phyloP scores from a whole-genome alignment of 2,797 vertebrate species.

The Aviceda leuphotes region DNA sequence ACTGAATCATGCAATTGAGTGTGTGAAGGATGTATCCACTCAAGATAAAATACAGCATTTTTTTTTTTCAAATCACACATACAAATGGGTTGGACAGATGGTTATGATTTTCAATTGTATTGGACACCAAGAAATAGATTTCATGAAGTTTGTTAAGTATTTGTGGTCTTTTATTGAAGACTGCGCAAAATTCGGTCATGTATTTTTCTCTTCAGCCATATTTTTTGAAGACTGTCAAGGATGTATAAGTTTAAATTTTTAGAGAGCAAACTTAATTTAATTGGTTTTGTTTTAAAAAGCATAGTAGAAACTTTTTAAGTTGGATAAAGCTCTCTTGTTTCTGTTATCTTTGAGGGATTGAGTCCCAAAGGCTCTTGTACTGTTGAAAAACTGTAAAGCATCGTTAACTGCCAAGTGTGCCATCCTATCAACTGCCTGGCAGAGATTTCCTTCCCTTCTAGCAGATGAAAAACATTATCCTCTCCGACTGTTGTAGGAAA shows the following conservation, averaged over 20 bases:
- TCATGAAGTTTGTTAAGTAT: not conserved
- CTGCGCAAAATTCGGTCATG: accelerated
- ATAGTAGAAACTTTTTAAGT: not conserved
- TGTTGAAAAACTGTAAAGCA: not conserved
- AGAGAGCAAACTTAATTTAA: not conserved
- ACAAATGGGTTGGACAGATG: not conserved
- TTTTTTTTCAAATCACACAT: not conserved
- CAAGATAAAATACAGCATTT: not conserved
- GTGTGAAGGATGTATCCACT: not conserved
- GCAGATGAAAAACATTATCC: not conserved
- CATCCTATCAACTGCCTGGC: not conserved
- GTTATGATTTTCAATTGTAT: not conserved
- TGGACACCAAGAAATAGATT: not conserved
- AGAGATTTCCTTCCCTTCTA: not conserved
- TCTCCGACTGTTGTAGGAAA: not conserved
- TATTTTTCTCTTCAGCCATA: not conserved
- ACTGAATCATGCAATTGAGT: not conserved
- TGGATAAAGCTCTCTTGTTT: not conserved
- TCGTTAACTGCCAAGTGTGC: not conserved
- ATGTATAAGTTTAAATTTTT: not conserved
- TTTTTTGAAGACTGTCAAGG: not conserved
- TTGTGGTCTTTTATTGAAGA: not conserved
- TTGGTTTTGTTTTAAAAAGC: not conserved
- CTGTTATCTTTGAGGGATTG: not conserved
- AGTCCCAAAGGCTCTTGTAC: not conserved